Conservation (phyloP, 2,888 invertebrate genomes). For the Maniola hyperantus region DNA sequence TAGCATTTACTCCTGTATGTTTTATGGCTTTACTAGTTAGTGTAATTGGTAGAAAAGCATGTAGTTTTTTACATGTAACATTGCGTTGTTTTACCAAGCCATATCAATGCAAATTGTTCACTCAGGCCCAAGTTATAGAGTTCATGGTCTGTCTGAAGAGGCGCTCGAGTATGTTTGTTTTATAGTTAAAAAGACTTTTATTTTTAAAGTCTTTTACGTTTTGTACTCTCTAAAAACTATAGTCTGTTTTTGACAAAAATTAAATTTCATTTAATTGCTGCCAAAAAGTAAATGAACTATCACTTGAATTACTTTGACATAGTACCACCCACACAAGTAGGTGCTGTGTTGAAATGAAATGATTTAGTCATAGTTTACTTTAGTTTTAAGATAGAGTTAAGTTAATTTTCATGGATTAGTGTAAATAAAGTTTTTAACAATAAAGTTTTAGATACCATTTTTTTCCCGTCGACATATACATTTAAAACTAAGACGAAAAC, state of each 20-base stretch:
- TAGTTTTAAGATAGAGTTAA: slow-evolving; percentile 39
- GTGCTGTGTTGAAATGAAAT: slow-evolving; percentile 68
- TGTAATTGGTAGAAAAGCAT: neutral
- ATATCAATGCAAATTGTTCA: neutral
- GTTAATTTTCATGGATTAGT: slow-evolving; percentile 41
- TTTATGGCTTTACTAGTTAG: neutral
- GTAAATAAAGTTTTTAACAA: slow-evolving; percentile 43
- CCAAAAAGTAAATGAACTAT: slow-evolving; percentile 59
- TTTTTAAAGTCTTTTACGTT: slow-evolving; percentile 24
- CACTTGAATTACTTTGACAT: slow-evolving; percentile 63
- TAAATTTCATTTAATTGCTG: slow-evolving; percentile 53
- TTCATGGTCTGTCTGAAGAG: slow-evolving; percentile 64
- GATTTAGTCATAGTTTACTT: slow-evolving; percentile 67
- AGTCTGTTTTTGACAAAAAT: slow-evolving; percentile 46
- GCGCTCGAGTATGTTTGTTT: slow-evolving; percentile 52
- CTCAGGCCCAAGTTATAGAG: neutral
- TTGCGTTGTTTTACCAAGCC: neutral
- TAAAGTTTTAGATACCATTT: neutral
- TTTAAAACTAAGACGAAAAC: neutral
- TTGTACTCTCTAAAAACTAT: slow-evolving; percentile 27
- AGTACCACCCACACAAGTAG: slow-evolving; percentile 57
- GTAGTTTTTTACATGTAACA: neutral
- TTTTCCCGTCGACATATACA: neutral
- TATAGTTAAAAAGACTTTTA: slow-evolving; percentile 18
- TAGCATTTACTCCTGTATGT: neutral